These are phyloP conservation scores for Tetranychus piercei DNA, from an alignment of 2,888 invertebrate genomes.

Conservation along the genomic window DNA sequence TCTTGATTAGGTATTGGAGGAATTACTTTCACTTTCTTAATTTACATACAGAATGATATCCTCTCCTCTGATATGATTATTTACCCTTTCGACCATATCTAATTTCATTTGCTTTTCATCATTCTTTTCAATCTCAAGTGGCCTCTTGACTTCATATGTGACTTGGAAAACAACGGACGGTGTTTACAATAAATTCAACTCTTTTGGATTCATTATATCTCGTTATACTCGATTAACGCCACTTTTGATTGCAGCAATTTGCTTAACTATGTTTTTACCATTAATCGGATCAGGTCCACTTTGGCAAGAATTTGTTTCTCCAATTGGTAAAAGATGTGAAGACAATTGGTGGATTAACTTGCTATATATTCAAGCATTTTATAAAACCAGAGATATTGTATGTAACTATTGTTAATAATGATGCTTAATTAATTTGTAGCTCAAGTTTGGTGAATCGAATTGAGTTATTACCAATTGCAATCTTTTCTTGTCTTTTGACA, in stretches of 20 bases:
- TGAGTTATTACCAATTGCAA: no score
- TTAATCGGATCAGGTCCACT: slow-evolving; percentile 17
- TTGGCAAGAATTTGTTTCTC: slow-evolving; percentile 15
- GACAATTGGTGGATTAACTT: slow-evolving; percentile 22
- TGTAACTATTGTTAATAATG: not conserved
- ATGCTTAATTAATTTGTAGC: not conserved
- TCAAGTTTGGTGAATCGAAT: not conserved
- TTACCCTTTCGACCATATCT: not conserved
- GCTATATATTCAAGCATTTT: slow-evolving; percentile 19
- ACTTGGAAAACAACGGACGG: slow-evolving; percentile 16
- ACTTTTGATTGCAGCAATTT: slow-evolving; percentile 10
- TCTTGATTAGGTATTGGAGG: slow-evolving; percentile 29
- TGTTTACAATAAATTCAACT: slow-evolving; percentile 12
- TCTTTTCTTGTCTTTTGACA: no score
- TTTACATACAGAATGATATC: not conserved
- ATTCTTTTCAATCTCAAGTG: not conserved
- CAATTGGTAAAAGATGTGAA: slow-evolving; percentile 12
- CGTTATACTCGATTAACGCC: slow-evolving; percentile 19
- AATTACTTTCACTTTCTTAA: no score
- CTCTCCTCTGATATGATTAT: not conserved
- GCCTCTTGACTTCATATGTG: slow-evolving; percentile 19
- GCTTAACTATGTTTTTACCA: slow-evolving; percentile 16
- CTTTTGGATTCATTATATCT: slow-evolving; percentile 13
- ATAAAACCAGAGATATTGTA: slow-evolving; percentile 20
- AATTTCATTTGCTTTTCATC: not conserved